Evolutionary conservation across 2,113 vertebrate genomes (phyloP).

Genomic region (Pseudonaja textilis): DNA sequence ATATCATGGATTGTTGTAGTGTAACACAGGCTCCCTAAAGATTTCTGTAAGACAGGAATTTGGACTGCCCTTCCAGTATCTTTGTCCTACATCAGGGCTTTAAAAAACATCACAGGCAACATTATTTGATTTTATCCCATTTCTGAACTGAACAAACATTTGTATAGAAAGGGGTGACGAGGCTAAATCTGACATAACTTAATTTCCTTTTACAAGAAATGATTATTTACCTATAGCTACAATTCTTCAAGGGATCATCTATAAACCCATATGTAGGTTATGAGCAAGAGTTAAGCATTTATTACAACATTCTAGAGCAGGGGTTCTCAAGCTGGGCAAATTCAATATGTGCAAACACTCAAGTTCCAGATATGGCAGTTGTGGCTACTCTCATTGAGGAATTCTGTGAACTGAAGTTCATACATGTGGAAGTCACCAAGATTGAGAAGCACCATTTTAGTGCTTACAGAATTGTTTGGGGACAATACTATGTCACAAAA

Average conservation of each 20-base stretch:
- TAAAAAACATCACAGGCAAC: not conserved
- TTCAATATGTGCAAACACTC: not conserved
- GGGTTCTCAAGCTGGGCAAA: not conserved
- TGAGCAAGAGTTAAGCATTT: not conserved
- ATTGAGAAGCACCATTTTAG: not conserved
- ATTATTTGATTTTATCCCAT: not conserved
- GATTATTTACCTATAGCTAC: not conserved
- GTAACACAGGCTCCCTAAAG: not conserved
- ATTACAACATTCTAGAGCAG: not conserved
- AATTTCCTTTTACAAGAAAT: not conserved
- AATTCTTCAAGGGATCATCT: not conserved
- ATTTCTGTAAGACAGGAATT: not conserved
- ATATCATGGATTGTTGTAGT: not conserved
- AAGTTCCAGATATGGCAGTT: not conserved
- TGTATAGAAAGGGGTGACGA: not conserved
- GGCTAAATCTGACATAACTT: not conserved
- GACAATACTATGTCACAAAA: not conserved
- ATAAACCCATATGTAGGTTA: not conserved
- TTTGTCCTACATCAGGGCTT: not conserved
- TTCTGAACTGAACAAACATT: not conserved
- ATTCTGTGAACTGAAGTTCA: not conserved
- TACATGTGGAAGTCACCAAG: not conserved
- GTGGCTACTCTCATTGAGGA: not conserved
- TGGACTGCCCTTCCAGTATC: not conserved
- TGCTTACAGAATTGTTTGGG: not conserved